phyloP scores from a whole-genome alignment of 2,888 invertebrate species.

The Caenorhabditis panamensis region DNA sequence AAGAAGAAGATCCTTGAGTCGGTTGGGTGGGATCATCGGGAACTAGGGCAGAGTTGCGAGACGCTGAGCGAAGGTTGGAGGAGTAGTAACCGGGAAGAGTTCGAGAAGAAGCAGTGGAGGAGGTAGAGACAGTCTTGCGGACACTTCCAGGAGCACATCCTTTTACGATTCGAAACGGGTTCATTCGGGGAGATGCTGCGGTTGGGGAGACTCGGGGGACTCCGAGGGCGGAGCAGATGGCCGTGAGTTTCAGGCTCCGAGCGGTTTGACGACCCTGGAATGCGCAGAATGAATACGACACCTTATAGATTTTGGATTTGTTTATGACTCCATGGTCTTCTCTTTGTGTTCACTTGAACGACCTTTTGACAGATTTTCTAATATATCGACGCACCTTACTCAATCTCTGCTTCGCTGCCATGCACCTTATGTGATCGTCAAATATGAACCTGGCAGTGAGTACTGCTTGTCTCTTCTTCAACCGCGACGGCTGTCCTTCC shows the following conservation, averaged over 20 bases:
- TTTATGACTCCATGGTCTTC: no score
- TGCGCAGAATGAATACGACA: no score
- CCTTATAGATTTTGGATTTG: no score
- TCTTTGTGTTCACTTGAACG: no score
- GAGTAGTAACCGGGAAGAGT: constrained; percentile 23
- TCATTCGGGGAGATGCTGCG: constrained; percentile 60
- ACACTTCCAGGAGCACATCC: constrained; percentile 75
- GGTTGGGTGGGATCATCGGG: constrained; percentile 40
- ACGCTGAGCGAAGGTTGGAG: constrained; percentile 17
- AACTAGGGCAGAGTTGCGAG: constrained; percentile 9
- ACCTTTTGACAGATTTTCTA: background rate
- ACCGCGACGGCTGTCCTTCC: constrained; percentile 68
- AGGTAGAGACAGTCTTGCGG: constrained; percentile 63
- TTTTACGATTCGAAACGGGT: constrained; percentile 72
- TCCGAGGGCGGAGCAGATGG: constrained; percentile 93
- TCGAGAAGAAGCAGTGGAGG: constrained; percentile 1
- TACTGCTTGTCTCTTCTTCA: constrained; percentile 85
- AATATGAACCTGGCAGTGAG: constrained; percentile 94
- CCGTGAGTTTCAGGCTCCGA: constrained; percentile 95
- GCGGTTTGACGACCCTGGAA: constrained; percentile 90
- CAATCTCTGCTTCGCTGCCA: constrained; percentile 96
- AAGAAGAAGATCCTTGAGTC: no score
- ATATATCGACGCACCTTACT: constrained; percentile 82
- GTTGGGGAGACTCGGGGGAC: constrained; percentile 52
- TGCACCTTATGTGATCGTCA: constrained; percentile 98